phyloP scores from a whole-genome alignment of 2,113 vertebrate genomes.

The Miniopterus natalensis region DNA sequence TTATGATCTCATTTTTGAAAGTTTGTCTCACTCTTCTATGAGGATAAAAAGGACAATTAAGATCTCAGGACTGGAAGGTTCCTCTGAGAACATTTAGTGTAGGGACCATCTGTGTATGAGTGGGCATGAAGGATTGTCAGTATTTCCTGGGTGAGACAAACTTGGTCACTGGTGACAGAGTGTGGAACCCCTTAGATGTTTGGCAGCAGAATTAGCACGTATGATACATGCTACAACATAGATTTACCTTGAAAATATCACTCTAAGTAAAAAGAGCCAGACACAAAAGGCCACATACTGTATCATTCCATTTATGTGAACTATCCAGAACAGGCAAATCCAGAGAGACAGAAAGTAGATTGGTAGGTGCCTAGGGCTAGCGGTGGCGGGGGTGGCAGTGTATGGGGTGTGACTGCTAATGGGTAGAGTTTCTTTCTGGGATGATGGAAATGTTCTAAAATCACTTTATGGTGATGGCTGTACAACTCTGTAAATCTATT shows the following conservation, averaged over 20 bases:
- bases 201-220: not conserved
- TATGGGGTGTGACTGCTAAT: not conserved
- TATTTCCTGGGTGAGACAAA: not conserved
- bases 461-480: not conserved
- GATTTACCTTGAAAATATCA: not conserved
- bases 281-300: not conserved
- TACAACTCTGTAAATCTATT: not conserved
- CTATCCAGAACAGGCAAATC: not conserved
- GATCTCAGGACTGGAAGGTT: not conserved
- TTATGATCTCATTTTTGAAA: constrained; percentile 91
- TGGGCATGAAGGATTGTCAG: not conserved
- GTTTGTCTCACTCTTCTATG: constrained; percentile 87
- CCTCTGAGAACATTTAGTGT: not conserved
- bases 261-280: not conserved
- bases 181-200: not conserved
- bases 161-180: not conserved
- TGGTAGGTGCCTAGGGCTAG: not conserved
- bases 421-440: not conserved
- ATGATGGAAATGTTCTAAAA: not conserved
- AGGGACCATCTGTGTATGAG: rapidly evolving
- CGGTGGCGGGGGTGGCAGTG: not conserved
- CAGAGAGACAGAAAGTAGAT: not conserved
- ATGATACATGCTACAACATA: not conserved
- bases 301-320: not conserved
- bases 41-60: not conserved